These are phyloP conservation scores for Harpalus rubripes DNA, from an alignment of 2,888 invertebrate genomes.

Conservation along the genomic window DNA sequence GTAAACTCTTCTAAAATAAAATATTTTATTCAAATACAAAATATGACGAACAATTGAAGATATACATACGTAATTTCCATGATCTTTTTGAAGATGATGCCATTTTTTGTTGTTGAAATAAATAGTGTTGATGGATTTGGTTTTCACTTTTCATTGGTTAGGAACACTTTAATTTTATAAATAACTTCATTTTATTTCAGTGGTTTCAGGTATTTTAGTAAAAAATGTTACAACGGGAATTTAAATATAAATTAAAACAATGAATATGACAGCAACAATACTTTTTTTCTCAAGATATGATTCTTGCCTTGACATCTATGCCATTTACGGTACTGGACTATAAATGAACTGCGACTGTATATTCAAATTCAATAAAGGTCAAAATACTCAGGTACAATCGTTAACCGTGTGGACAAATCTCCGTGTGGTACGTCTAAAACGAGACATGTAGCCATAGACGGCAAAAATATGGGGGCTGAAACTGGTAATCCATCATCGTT, in stretches of 20 bases:
- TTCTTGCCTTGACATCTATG: constrained; percentile 67
- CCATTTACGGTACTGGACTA: constrained; percentile 67
- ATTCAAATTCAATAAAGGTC: constrained; percentile 64
- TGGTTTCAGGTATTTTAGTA: constrained; percentile 15
- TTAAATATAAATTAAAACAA: constrained; percentile 55
- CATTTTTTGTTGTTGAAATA: constrained; percentile 71
- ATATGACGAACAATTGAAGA: constrained; percentile 44
- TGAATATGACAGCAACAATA: constrained; percentile 63
- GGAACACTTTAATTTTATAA: constrained; percentile 73
- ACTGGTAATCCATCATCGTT: constrained; percentile 10
- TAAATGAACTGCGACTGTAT: constrained; percentile 63
- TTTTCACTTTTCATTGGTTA: constrained; percentile 69
- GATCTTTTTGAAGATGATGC: constrained; percentile 81
- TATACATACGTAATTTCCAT: constrained; percentile 90
- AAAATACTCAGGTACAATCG: constrained; percentile 66
- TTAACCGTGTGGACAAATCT: constrained; percentile 63
- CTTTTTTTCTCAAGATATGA: constrained; percentile 64
- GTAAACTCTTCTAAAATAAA: constrained; percentile 88
- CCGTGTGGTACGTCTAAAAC: constrained; percentile 61
- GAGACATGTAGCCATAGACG: constrained; percentile 61
- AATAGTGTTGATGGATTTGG: constrained; percentile 50
- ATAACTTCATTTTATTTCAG: constrained; percentile 72
- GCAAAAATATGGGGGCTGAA: constrained; percentile 36
- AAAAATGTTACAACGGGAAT: constrained; percentile 52
- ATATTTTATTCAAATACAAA: constrained; percentile 67